A percentile compares a stretch with the other conserved stretches of the same genome.
phyloP scores from a whole-genome alignment of 2,888 invertebrate genomes.

The Polydesmus complanatus region DNA sequence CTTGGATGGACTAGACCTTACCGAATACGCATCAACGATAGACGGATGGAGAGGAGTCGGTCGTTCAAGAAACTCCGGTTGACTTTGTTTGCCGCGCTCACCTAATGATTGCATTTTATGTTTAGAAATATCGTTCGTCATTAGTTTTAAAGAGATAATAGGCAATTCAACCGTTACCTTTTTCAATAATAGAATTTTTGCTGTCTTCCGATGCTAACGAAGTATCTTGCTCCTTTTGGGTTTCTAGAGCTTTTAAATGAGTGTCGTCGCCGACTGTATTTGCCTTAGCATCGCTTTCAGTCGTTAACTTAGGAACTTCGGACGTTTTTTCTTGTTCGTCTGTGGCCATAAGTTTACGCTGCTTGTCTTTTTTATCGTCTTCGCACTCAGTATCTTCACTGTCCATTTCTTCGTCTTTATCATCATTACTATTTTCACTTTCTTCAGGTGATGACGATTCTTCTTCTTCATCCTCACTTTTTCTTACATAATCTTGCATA shows the following conservation, averaged over 20 bases:
- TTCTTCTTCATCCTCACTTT: slow-evolving; percentile 28
- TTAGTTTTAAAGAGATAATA: too few species aligned
- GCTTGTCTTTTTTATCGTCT: slow-evolving; percentile 19
- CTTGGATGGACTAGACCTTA: slow-evolving; percentile 20
- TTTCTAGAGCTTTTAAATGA: neutral
- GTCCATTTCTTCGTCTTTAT: slow-evolving; percentile 18
- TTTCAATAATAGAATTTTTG: neutral
- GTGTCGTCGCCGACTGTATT: neutral
- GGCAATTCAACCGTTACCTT: too few species aligned
- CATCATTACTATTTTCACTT: slow-evolving; percentile 13
- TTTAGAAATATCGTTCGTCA: neutral
- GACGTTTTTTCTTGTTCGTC: neutral
- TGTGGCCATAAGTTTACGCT: slow-evolving; percentile 16
- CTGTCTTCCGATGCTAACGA: neutral
- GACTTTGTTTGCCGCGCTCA: too few species aligned
- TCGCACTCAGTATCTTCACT: slow-evolving; percentile 17
- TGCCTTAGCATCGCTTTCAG: neutral
- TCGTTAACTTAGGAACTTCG: neutral
- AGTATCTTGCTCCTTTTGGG: neutral
- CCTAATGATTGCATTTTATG: neutral
- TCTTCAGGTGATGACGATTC: slow-evolving; percentile 36
- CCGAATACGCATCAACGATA: slow-evolving; percentile 19
- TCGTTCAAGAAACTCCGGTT: slow-evolving; percentile 18
- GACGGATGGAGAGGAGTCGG: slow-evolving; percentile 21
- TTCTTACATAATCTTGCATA: slow-evolving; percentile 13